Base-by-base conservation (phyloP, 2,888 invertebrate genomes). In the Lydus trimaculatus region DNA sequence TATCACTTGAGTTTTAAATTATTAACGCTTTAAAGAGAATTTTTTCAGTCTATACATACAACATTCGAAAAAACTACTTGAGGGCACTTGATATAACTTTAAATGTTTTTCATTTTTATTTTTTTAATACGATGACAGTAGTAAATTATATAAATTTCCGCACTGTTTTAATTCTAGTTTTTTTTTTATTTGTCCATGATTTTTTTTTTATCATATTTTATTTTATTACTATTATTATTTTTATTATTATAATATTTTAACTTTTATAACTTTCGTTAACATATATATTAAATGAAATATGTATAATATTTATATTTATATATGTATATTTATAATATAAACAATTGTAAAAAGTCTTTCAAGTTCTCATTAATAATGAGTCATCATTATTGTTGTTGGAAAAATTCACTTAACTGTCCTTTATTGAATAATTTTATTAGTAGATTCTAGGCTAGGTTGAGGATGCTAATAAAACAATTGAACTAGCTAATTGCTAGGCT, bases 261-360 rank as follows among this genome's bases (percentile, higher is more conserved):
- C 68, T 71, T 75, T 72, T 78, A 76, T 76, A 78, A 77, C 76
- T 75, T 73, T 80, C 78, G 78, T 73, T 48, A 75, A 72, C 71
- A 72, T 76, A 77, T 76, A 77, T 80, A 80, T 81, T 74, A 76
- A 77, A 80, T 81, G 76, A 78, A 79, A 78, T 79, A 79, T 82
- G 79, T 82, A 80, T 76, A 76, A 75, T 77, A 75, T 70, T 65
- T 76, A 75, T 79, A 79, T 75, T 23, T 48, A 20, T 48, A 48
- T 48, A 48, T 48, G 20, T 48, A 48, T 81, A 80, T 82, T 78
- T 80, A 82, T 83, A 83, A 82, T 84, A 84, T 84, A 84, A 84
- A 84, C 84, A 83, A 82, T 82, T 83, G 83, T 84, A 84, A 83
- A 84, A 84, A 84, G 43, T 43, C 83, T 84, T 83, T 81, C 82